Evolutionary conservation across 2,113 vertebrate species (phyloP), one percentile per base, ranked within the genome.

Genomic region (Phalacrocorax aristotelis): DNA sequence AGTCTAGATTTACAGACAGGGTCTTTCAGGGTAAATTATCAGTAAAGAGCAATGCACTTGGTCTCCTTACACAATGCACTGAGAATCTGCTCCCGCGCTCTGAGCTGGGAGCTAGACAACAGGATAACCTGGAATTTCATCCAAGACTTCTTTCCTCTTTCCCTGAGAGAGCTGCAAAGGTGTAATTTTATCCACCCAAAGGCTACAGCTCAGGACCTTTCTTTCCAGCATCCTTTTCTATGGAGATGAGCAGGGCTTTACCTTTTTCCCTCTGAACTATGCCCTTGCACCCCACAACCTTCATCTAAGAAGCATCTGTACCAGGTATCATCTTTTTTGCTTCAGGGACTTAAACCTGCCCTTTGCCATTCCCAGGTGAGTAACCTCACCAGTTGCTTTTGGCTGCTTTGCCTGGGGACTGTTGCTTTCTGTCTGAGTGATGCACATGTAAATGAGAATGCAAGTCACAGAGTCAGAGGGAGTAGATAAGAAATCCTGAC

Each of bases 1-100:
- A 42, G 18, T 55, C 48, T 60, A 68, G 46, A 75, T 81, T 91
- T 55, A n/a, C 26, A 60, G 34, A 26, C 29, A 29, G 4, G 7
- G 11, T 71, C 55, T 82, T 44, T 84, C 69, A 40, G 29, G 29
- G 42, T 26, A 54, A 23, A 25, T 40, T 36, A n/a, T 58, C 54
- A 60, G 7, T 42, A n/a, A 20, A 54, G 26, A 36, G 14, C 0
- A 0, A 38, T 49, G 25, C 19, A 4, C 18, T 55, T 64, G 23
- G 32, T 83, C 70, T 85, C 22, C 42, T 85, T 76, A 49, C 21
- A 55, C 11, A 60, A 55, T 1, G 1, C 19, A 26, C 8, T 49
- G 19, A 62, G 60, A 62, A 89, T 18, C 44, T 46, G 44, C 44
- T 6, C 14, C 58, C 1, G 0, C 2, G 1, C 52, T 44, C 57